These are phyloP conservation scores for Camponotus vicinus DNA, from an alignment of 1,140 invertebrate species.

Conservation along the genomic window DNA sequence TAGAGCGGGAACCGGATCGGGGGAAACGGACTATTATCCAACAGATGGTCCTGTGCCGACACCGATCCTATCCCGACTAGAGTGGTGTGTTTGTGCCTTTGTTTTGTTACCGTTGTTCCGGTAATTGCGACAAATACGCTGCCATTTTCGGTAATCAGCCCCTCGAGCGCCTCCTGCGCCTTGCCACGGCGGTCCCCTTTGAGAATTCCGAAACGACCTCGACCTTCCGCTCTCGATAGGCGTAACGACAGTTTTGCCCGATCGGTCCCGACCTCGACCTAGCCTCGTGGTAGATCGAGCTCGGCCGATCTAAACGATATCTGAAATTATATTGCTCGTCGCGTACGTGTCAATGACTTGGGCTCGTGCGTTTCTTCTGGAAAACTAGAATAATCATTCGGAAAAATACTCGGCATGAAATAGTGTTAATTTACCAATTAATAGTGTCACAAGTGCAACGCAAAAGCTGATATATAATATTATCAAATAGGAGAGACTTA, in stretches of 20 bases:
- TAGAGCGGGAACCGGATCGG: constrained; percentile 60
- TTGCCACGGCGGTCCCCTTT: constrained; percentile 80
- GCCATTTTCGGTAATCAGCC: constrained; percentile 82
- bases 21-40: constrained; percentile 80
- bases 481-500: not conserved
- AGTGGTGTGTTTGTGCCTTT: constrained; percentile 70
- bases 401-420: not conserved
- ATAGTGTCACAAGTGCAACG: not conserved
- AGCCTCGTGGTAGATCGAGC: constrained; percentile 21
- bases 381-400: not conserved
- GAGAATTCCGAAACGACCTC: constrained; percentile 79
- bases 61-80: constrained; percentile 61
- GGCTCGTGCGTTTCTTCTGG: not conserved
- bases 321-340: constrained; percentile 14
- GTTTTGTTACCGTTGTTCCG: constrained; percentile 84
- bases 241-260: constrained; percentile 80
- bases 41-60: constrained; percentile 81
- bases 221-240: constrained; percentile 81
- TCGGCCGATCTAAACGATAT: not conserved
- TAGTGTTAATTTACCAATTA: not conserved
- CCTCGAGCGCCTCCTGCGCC: constrained; percentile 70
- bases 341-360: not conserved
- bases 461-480: not conserved
- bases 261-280: constrained; percentile 72
- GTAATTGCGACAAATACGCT: constrained; percentile 83